These are phyloP conservation scores for Aphodius granarius DNA, from an alignment of 2,888 invertebrate species.

Conservation along the genomic window DNA sequence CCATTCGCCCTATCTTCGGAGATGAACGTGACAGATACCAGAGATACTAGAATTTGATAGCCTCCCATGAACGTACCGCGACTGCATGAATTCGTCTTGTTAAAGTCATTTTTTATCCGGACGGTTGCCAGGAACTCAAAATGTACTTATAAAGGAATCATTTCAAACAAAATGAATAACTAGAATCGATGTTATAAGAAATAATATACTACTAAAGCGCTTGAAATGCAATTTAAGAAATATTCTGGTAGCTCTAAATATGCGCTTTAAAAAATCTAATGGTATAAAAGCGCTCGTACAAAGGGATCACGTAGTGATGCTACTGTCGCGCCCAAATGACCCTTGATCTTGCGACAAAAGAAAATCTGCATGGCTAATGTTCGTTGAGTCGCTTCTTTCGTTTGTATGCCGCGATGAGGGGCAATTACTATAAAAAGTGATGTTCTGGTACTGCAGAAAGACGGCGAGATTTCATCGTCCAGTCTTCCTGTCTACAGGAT, in stretches of 20 bases:
- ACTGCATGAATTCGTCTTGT: not conserved
- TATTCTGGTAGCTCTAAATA: no score
- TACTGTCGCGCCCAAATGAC: not conserved
- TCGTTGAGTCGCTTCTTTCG: not conserved
- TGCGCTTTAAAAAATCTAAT: not conserved
- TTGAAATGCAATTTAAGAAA: no score
- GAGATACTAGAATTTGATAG: slow-evolving; percentile 13
- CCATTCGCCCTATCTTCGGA: not conserved
- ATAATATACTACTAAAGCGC: no score
- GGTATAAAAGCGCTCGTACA: not conserved
- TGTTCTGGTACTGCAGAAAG: slow-evolving; percentile 4
- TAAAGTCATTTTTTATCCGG: not conserved
- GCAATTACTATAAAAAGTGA: slow-evolving; percentile 3
- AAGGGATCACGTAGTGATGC: not conserved
- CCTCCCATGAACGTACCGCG: not conserved
- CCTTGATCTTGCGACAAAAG: not conserved
- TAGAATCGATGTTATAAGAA: no score
- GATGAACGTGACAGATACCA: slow-evolving; percentile 11
- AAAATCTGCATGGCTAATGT: not conserved
- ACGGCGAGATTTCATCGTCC: slow-evolving; percentile 2
- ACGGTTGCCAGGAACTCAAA: no score
- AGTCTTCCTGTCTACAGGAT: not conserved
- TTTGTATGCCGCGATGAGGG: not conserved
- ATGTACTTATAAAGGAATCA: no score
- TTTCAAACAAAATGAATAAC: no score